Conservation (phyloP, 2,888 invertebrate genomes). For the Hybos culiciformis region DNA sequence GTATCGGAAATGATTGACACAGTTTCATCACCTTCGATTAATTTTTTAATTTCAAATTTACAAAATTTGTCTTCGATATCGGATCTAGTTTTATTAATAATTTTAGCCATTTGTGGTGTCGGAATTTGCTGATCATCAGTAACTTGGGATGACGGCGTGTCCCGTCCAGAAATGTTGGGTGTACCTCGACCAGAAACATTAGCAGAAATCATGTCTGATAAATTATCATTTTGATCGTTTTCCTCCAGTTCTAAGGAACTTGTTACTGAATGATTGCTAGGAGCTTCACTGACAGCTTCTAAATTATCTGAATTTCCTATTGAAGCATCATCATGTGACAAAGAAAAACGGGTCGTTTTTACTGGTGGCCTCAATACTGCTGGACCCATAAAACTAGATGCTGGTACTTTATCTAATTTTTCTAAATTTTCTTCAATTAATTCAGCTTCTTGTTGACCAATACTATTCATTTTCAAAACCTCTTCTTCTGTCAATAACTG, state of each 20-base stretch:
- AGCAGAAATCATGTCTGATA: conserved; percentile 94
- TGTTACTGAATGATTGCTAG: conserved; percentile 88
- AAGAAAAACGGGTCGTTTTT: conserved; percentile 57
- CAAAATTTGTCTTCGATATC: conserved; percentile 98
- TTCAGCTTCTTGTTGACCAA: conserved; percentile 25
- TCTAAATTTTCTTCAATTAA: conserved; percentile 22
- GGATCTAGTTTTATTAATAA: conserved; percentile 67
- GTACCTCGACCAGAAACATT: conserved; percentile 86
- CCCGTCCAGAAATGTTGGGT: conserved; percentile 91
- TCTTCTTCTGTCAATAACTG: conserved; percentile 55
- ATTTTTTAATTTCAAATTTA: conserved; percentile 87
- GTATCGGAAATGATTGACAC: conserved; percentile 95
- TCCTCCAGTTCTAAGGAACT: conserved; percentile 78
- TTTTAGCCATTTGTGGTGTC: conserved; percentile 45
- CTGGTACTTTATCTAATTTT: conserved; percentile 21
- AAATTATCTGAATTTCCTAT: conserved; percentile 87
- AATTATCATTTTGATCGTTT: conserved; percentile 80
- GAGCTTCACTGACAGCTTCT: conserved; percentile 90
- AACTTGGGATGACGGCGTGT: conserved; percentile 90
- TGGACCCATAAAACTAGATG: conserved; percentile 25
- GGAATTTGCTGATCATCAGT: conserved; percentile 49
- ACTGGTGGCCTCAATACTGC: conserved; percentile 37
- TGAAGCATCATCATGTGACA: conserved; percentile 84
- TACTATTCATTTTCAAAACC: conserved; percentile 38
- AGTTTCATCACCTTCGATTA: conserved; percentile 78